These are phyloP conservation scores for Graphium colonna DNA, from an alignment of 2,888 invertebrate species.

Conservation along the genomic window DNA sequence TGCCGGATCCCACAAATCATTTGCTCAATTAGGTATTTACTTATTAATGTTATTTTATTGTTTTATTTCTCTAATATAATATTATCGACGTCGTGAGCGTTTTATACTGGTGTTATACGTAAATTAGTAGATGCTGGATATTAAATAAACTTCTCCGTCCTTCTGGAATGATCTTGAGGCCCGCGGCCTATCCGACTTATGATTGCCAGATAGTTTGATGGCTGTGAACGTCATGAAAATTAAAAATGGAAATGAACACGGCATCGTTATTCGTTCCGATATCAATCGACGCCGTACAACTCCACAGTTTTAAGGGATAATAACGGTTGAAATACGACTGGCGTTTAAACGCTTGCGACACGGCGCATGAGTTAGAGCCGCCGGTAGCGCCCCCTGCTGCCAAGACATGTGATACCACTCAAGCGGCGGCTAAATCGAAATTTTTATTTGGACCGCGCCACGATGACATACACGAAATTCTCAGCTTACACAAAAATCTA, in stretches of 20 bases:
- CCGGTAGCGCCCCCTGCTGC: conserved; percentile 73
- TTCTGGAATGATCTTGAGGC: no score
- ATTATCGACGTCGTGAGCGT: no score
- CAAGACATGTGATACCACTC: conserved; percentile 65
- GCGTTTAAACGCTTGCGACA: conserved; percentile 37
- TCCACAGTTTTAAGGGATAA: conserved; percentile 64
- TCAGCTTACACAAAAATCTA: conserved; percentile 32
- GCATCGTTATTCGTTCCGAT: conserved; percentile 56
- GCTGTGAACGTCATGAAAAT: conserved; percentile 38
- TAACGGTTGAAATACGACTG: conserved; percentile 56
- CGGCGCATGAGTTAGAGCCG: conserved; percentile 50
- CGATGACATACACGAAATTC: conserved; percentile 37
- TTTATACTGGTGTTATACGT: no score
- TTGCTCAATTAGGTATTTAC: no score
- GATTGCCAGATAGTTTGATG: conserved; percentile 5
- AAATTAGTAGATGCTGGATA: no score
- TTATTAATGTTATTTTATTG: no score
- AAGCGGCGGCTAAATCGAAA: conserved; percentile 55
- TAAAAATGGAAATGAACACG: conserved; percentile 41
- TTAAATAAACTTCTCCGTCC: no score
- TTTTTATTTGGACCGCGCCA: conserved; percentile 37
- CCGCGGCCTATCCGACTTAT: no score
- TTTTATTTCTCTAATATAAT: no score
- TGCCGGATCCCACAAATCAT: no score
- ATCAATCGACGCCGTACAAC: conserved; percentile 62